Base-by-base conservation (phyloP, 2,797 vertebrate genomes). In the Semaprochilodus insignis region DNA sequence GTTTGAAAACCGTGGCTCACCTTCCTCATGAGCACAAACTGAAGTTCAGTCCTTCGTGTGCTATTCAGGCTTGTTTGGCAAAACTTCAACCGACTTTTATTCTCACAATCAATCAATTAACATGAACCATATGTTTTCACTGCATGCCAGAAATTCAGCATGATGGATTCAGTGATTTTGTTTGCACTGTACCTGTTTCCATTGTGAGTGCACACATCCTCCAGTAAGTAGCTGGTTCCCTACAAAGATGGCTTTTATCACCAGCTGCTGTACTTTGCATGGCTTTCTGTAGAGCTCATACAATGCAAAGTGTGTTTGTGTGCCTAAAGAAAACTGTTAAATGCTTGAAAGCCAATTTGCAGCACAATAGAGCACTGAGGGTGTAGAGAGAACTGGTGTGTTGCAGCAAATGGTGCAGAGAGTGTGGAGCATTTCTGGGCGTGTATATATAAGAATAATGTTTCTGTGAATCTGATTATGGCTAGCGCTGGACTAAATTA, bases 391-490 rank as follows among this genome's bases (percentile, higher is more conserved):
- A 44, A 62, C 44, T 11, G 57, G n/a, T 44, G 48, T 44, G 57
- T 60, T 40, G 27, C 25, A 55, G 74, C n/a, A 75, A 75, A 75
- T 69, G 54, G 4, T 36, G 15, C 60, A 34, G 54, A 51, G 21
- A 59, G 13, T 34, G 17, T 59, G 34, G 15, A 36, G 55, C 17
- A 76, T 69, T 34, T 34, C 31, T 59, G 55, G 51, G 25, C 17
- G 40, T 10, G 48, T 31, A 23, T 70, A 34, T 52, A 48, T 75
- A 69, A 60, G 19, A 57, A 52, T 59, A 67, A 67, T 69, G 54
- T 70, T 48, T 76, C 51, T 67, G n/a, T 81, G 16, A 67, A 67
- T 59, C 52, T 70, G 73, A 69, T 75, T 48, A 75, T 48, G 52
- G 52, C 52, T 27, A 75, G 66, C 17, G 6, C 34, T 59, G 36